These are phyloP conservation scores for Perca fluviatilis DNA, from an alignment of 2,113 vertebrate species.

Conservation along the genomic window DNA sequence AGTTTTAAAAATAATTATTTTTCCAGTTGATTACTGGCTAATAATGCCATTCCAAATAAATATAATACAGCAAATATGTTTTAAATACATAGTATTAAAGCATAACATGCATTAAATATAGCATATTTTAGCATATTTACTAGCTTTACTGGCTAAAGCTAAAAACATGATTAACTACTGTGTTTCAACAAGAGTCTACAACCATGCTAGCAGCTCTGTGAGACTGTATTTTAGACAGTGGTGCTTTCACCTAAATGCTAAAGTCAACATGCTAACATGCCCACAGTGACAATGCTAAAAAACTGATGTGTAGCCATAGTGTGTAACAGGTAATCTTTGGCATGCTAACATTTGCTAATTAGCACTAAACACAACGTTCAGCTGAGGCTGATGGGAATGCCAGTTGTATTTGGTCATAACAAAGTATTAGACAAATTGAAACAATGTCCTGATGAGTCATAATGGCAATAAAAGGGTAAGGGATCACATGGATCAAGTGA, in stretches of 20 bases:
- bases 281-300: background rate
- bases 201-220: background rate
- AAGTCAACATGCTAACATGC: background rate
- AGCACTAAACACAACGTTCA: too few species aligned
- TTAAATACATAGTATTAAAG: background rate
- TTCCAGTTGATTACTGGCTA: background rate
- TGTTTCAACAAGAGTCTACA: background rate
- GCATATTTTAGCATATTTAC: too few species aligned
- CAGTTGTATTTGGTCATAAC: too few species aligned
- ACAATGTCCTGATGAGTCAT: background rate
- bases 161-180: background rate
- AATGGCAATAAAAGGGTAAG: background rate
- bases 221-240: background rate
- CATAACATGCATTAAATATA: too few species aligned
- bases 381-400: too few species aligned
- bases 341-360: too few species aligned
- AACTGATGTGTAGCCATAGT: background rate
- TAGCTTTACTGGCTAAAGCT: background rate
- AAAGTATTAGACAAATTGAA: background rate
- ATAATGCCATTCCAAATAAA: background rate
- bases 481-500: background rate
- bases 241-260: background rate
- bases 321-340: background rate
- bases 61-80: background rate
- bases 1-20: background rate